Evolutionary conservation across 2,113 vertebrate genomes (phyloP), one percentile per base, ranked within the genome.

Genomic region (Lates calcarifer): DNA sequence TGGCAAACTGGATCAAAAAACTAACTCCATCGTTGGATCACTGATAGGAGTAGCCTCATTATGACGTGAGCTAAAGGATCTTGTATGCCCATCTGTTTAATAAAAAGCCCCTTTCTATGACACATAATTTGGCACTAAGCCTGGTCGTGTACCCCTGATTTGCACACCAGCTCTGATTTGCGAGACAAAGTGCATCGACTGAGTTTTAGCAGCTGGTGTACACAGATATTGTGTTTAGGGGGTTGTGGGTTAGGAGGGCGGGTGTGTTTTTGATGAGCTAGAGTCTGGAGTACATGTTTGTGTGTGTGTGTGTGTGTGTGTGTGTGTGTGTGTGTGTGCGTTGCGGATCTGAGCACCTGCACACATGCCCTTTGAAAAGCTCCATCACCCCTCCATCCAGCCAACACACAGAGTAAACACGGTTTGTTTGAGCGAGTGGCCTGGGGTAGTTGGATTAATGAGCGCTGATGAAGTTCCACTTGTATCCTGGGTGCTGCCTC

Each of bases 401-500:
- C 84, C 86, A 79, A 72, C 75, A 68, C 68, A 8, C 71, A 87
- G 89, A 81, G 94, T 94, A 95, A 94, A 93, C 92, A 94, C 28
- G 82, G 81, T 92, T 94, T 94, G 90, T 94, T 94, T 94, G 89
- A 92, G 85, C 67, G 74, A 81, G 87, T 85, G 83, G 86, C 91
- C 84, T 28, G 85, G 86, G 89, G 89, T 90, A 86, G 91, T 83
- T 74, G 88, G 91, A 94, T 95, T 95, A 95, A 94, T 94, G 89
- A 94, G 86, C 81, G 60, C 92, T 95, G 94, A 95, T 95, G 95
- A 94, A 95, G 92, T 93, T 94, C 91, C 89, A 89, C 93, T 92
- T 83, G 89, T 86, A 90, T 90, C 82, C 89, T 79, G 72, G 87
- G 80, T 78, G 79, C 88, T 75, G 85, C 88, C 86, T 88, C 81